Percentiles rank a stretch among this genome's conserved stretches.
Conservation (phyloP, 2,113 vertebrate species). For the Rana temporaria region DNA sequence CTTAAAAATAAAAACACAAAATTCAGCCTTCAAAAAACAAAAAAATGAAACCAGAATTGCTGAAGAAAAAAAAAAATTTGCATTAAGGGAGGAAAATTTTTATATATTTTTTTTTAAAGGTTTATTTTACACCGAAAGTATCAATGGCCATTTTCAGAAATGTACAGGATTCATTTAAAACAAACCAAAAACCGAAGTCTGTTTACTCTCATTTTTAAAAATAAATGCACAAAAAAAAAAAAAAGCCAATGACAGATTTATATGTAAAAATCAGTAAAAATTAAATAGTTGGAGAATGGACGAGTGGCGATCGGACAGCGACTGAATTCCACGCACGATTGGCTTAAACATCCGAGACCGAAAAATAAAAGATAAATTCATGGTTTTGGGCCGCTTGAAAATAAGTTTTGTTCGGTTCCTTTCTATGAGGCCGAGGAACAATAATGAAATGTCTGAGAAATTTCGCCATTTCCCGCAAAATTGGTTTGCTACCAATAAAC, state of each 20-base stretch:
- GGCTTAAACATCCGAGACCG: too few relatives aligned
- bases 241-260: background rate
- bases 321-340: too few relatives aligned
- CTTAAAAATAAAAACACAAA: background rate
- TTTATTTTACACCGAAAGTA: background rate
- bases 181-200: background rate
- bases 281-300: background rate
- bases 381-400: too few relatives aligned
- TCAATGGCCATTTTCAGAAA: background rate
- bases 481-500: too few relatives aligned
- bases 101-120: background rate
- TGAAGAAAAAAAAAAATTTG: constrained; percentile 1
- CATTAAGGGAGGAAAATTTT: too few relatives aligned
- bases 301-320: too few relatives aligned
- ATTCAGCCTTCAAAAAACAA: background rate
- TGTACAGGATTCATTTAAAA: background rate
- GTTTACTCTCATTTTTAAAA: background rate
- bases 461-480: too few relatives aligned
- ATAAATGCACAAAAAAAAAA: constrained; percentile 6
- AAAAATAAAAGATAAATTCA: too few relatives aligned
- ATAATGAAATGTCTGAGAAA: too few relatives aligned
- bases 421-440: too few relatives aligned
- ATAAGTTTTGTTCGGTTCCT: too few relatives aligned
- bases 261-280: background rate
- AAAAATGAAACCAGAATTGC: background rate